Conservation (phyloP, 2,888 invertebrate genomes). For the Thalpophila matura region DNA sequence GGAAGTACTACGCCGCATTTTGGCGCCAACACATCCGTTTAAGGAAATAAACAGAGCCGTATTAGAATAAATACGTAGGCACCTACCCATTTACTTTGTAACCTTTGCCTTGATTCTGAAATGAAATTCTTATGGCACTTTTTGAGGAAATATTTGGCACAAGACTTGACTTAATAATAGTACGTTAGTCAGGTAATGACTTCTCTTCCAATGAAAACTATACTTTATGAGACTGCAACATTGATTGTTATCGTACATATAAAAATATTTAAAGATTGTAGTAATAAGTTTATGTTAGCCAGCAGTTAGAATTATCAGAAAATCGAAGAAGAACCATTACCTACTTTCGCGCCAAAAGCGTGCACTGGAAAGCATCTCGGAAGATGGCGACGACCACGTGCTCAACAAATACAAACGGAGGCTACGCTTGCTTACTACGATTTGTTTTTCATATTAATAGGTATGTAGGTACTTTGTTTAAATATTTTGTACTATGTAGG, state of each 20-base stretch:
- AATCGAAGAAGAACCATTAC: slow-evolving; percentile 3
- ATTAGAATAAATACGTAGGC: slow-evolving; percentile 13
- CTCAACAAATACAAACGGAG: slow-evolving; percentile 51
- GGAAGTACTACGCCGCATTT: slow-evolving; percentile 84
- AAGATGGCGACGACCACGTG: slow-evolving; percentile 86
- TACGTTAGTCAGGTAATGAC: not conserved
- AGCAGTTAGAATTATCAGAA: too few species aligned
- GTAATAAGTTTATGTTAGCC: too few species aligned
- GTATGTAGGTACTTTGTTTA: slow-evolving; percentile 5
- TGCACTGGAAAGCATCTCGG: too few species aligned
- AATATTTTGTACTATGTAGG: too few species aligned
- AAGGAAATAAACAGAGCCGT: slow-evolving; percentile 27
- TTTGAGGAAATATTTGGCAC: not conserved
- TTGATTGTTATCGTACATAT: not conserved
- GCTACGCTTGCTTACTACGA: slow-evolving; percentile 43
- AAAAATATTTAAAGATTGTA: not conserved
- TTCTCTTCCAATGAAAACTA: not conserved
- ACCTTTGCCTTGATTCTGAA: slow-evolving; percentile 29
- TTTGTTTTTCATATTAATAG: slow-evolving; percentile 39
- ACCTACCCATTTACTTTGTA: slow-evolving; percentile 19
- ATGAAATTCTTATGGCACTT: not conserved
- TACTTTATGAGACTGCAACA: not conserved
- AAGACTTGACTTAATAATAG: not conserved
- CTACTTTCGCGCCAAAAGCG: slow-evolving; percentile 74
- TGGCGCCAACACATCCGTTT: slow-evolving; percentile 82